These are phyloP conservation scores for Meganola albula DNA, from an alignment of 2,888 invertebrate genomes.

Conservation along the genomic window DNA sequence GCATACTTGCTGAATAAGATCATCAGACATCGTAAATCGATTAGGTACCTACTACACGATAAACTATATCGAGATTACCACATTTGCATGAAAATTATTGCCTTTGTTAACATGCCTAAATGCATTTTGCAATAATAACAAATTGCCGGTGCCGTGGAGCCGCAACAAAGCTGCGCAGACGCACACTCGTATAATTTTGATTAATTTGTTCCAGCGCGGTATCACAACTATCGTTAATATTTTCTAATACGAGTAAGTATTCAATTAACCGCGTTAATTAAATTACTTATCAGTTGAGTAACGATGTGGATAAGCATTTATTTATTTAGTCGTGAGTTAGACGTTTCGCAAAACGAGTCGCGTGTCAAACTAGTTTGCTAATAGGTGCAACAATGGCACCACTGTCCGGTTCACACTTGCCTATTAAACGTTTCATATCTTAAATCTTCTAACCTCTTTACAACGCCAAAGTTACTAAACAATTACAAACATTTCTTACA, in stretches of 20 bases:
- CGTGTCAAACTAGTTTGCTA: conserved; percentile 71
- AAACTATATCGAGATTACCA: conserved; percentile 28
- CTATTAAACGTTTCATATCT: conserved; percentile 68
- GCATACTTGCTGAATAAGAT: conserved; percentile 17
- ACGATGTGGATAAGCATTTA: conserved; percentile 60
- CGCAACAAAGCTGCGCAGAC: conserved; percentile 35
- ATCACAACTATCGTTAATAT: conserved; percentile 39
- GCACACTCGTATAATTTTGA: conserved; percentile 48
- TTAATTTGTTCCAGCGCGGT: conserved; percentile 54
- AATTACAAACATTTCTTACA: conserved; percentile 36
- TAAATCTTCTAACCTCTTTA: conserved; percentile 58
- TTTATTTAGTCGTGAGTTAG: conserved; percentile 64
- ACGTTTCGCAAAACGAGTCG: conserved; percentile 63
- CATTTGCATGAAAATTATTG: conserved; percentile 39
- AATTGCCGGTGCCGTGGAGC: conserved; percentile 28
- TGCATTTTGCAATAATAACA: conserved; percentile 35
- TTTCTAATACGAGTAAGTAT: too few relatives aligned
- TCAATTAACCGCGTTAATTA: conserved; percentile 63
- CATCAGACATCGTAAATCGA: conserved; percentile 31
- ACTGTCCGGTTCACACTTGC: conserved; percentile 67
- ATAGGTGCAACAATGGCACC: conserved; percentile 58
- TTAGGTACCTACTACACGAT: conserved; percentile 19
- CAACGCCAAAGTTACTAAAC: conserved; percentile 42
- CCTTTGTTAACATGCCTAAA: conserved; percentile 42
- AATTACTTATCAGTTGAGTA: conserved; percentile 63